Base-by-base conservation (phyloP, 2,113 vertebrate genomes). In the Sander vitreus region DNA sequence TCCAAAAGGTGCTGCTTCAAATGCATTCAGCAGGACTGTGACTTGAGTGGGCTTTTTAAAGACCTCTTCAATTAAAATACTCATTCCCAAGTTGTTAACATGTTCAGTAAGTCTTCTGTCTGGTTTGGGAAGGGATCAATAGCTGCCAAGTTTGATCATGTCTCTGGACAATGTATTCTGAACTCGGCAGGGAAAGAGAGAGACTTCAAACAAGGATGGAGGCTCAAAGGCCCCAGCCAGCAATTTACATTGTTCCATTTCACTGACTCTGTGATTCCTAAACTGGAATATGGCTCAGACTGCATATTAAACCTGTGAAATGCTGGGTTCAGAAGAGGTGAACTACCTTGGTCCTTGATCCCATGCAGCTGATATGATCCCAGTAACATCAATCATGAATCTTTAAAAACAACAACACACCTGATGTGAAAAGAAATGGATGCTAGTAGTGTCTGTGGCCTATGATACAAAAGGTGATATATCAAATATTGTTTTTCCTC, bases 61-160 rank as follows among this genome's bases (percentile, higher is more conserved):
- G 87, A 87, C 53, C 75, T 85, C 76, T 77, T 88, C 88, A 93
- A 91, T 95, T 94, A 94, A 91, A 94, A 89, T 89, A 87, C 67
- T 81, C 80, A 80, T 90, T 87, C 65, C 62, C 25, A 87, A 87
- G 84, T 89, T 92, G 89, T 93, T 93, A 94, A 92, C 91, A 92
- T 89, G 89, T 95, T 93, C 88, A 79, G 85, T 88, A 84, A 85
- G 89, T 89, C 86, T 92, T 82, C 74, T 82, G 85, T 89, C 85
- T 94, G 92, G 76, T 90, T 92, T 88, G 91, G 84, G 75, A 90
- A 85, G 58, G 88, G 81, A 94, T 95, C 93, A 93, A 94, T 95
- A 95, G 88, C 91, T 94, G 93, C 90, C 93, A 91, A 84, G 83
- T 94, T 93, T 93, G 91, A 94, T 95, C 76, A 15, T 86, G 89